Percentiles rank a stretch among this genome's conserved stretches.
Evolutionary conservation across 2,797 vertebrate genomes (phyloP).

Genomic region (Enoplosus armatus): DNA sequence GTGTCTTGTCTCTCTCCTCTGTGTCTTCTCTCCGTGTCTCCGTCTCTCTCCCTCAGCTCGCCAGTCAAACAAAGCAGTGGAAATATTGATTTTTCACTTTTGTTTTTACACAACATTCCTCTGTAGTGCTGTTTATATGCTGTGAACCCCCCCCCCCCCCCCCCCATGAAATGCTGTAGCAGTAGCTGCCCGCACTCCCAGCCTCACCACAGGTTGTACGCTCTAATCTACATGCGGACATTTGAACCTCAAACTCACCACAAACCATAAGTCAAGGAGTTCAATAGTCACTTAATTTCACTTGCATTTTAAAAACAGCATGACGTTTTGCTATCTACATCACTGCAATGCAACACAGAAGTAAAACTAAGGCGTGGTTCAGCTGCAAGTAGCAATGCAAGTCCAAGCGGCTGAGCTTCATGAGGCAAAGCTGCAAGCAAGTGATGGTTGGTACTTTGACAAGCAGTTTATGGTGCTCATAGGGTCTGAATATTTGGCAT

Average conservation of each 20-base stretch:
- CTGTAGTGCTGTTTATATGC: constrained; percentile 47
- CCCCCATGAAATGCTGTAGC: constrained; percentile 5
- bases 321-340: background rate
- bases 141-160: background rate
- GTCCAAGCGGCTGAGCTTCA: background rate
- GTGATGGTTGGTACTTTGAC: background rate
- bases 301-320: background rate
- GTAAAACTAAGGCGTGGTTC: background rate
- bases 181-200: constrained; percentile 36
- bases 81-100: constrained; percentile 70
- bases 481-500: background rate
- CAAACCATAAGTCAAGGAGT: constrained; percentile 9
- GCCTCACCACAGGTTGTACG: constrained; percentile 25
- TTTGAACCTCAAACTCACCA: constrained; percentile 15
- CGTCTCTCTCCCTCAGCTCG: constrained; percentile 76
- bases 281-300: constrained; percentile 19
- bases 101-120: constrained; percentile 59
- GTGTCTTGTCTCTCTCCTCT: constrained; percentile 86
- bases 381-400: constrained; percentile 1
- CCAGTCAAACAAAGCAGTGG: constrained; percentile 77
- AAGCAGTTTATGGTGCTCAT: background rate
- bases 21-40: constrained; percentile 74
- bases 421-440: background rate
- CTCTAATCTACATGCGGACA: constrained; percentile 6
- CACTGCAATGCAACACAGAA: background rate